Evolutionary conservation across 2,888 invertebrate species (phyloP), one percentile per base, ranked within the genome.

Genomic region (Meghimatium bilineatum): DNA sequence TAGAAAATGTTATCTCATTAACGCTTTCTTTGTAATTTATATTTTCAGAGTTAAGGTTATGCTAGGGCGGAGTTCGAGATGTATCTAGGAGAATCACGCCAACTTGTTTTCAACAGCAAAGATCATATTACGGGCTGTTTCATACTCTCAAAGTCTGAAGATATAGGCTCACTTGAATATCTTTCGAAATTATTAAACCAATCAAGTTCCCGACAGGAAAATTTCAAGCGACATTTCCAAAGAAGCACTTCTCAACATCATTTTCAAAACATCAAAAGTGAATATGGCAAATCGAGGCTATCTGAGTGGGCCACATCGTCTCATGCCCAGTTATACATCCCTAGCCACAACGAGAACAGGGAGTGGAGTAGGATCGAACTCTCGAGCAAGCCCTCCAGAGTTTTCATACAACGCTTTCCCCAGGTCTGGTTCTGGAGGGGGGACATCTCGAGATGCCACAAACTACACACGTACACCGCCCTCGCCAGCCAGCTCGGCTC

Each of bases 261-360:
- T 56, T 69, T 36, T 67, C 49, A 56, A n/a, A 32, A 80, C 8
- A 26, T 10, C 38, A 14, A 29, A 1, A 6, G 26, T 52, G 5
- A 26, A n/a, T 26, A 84, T 84, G 84, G 79, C 84, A 34, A 84
- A 84, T 56, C 44, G 84, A 66, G 44, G 84, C 32, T 84, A 80
- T 32, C 44, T 84, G 29, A 79, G 74, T 75, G 66, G 79, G 5
- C 80, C 80, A 0, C 84, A 84, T 66, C 79, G 80, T 20, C 66
- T 85, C 32, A 74, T 83, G 34, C 78, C 85, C 12, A 78, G 81
- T 38, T 84, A 82, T 38, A 49, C 85, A 8, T 56, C 84, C 32
- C 44, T 83, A 23, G 56, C 82, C 6, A 32, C 80, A 6, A 32
- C 82, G 44, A 72, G 81, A 29, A 60, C 80, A 12, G 63, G 83